Evolutionary conservation across 2,888 invertebrate genomes (phyloP).

Genomic region (Drosophila tanythrix): DNA sequence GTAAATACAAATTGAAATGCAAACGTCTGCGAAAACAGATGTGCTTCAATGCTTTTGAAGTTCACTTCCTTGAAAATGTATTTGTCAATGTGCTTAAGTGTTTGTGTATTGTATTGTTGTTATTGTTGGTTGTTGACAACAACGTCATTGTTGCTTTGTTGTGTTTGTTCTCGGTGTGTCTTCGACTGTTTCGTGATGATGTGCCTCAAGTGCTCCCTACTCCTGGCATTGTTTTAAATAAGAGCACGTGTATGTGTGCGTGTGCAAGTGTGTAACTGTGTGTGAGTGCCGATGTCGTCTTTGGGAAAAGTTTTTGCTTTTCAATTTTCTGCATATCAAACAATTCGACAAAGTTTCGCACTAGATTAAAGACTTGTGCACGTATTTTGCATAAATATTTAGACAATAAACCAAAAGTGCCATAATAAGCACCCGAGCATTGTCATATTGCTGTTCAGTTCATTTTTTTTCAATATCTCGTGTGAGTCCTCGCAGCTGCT

Average conservation of each 20-base stretch:
- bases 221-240: slow-evolving; percentile 64
- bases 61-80: slow-evolving; percentile 59
- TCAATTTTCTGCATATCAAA: slow-evolving; percentile 75
- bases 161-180: slow-evolving; percentile 21
- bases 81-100: slow-evolving; percentile 68
- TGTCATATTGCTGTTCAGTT: slow-evolving; percentile 10
- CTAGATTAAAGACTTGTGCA: slow-evolving; percentile 74
- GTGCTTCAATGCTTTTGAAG: slow-evolving; percentile 51
- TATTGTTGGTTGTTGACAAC: slow-evolving; percentile 17
- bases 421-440: slow-evolving; percentile 46
- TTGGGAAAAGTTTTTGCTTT: slow-evolving; percentile 66
- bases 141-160: slow-evolving; percentile 27
- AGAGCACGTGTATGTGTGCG: background rate
- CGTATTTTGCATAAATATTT: slow-evolving; percentile 78
- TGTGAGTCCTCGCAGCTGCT: slow-evolving; percentile 65
- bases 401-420: slow-evolving; percentile 50
- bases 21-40: slow-evolving; percentile 44
- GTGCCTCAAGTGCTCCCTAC: slow-evolving; percentile 48
- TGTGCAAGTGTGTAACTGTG: slow-evolving; percentile 7
- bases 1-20: slow-evolving; percentile 32
- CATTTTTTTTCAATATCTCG: slow-evolving; percentile 30
- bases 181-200: slow-evolving; percentile 27
- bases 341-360: slow-evolving; percentile 58
- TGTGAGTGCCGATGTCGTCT: slow-evolving; percentile 12
- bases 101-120: slow-evolving; percentile 40